phyloP scores from a whole-genome alignment of 1,140 invertebrate genomes.

The Oreohelix idahoensis region DNA sequence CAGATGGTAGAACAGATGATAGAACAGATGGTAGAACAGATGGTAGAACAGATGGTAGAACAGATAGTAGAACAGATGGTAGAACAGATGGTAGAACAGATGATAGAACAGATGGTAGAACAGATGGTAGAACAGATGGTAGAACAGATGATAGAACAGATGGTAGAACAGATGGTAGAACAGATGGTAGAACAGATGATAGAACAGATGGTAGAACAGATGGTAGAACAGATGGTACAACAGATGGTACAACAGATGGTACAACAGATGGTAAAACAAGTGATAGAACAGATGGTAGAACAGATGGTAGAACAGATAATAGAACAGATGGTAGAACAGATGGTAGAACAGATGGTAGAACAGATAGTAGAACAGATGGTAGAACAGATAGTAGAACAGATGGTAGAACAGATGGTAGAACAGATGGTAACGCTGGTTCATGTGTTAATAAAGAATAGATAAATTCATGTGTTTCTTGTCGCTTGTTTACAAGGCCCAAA shows the following conservation, averaged over 20 bases:
- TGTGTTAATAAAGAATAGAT: too few species aligned
- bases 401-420: neutral
- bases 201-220: conserved; percentile 3
- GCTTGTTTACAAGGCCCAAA: too few species aligned
- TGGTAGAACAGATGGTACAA: too few species aligned
- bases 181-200: neutral
- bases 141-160: neutral
- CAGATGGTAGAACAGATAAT: too few species aligned
- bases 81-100: neutral
- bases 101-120: neutral
- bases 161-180: neutral
- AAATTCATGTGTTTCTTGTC: too few species aligned
- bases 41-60: neutral
- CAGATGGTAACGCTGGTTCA: neutral
- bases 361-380: too few species aligned
- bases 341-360: too few species aligned
- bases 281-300: too few species aligned
- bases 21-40: neutral
- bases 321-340: too few species aligned
- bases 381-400: too few species aligned
- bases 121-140: neutral
- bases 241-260: too few species aligned
- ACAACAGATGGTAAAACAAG: neutral
- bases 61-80: too few species aligned
- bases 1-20: neutral